These are phyloP conservation scores for Leptogaster cylindrica DNA, from an alignment of 2,888 invertebrate species.

Conservation along the genomic window DNA sequence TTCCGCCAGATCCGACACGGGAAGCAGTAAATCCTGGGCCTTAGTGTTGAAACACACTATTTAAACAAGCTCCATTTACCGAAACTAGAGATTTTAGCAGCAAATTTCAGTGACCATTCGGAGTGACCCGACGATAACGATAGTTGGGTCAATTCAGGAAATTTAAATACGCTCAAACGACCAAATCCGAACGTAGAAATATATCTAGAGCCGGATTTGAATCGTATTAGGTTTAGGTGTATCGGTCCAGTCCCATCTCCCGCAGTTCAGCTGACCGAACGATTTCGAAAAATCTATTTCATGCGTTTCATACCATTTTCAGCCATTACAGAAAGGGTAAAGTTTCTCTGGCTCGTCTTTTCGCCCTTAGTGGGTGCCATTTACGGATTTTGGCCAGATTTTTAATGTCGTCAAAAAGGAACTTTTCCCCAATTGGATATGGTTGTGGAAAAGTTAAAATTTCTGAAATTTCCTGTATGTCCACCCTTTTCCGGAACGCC, in stretches of 20 bases:
- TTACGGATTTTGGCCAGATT: constrained; percentile 19
- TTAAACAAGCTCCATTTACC: constrained; percentile 25
- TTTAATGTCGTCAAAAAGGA: constrained; percentile 30
- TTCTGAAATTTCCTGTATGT: constrained; percentile 29
- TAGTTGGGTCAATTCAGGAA: constrained; percentile 46
- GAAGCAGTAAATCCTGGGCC: constrained; percentile 17
- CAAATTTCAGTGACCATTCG: constrained; percentile 35
- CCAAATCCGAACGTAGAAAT: constrained; percentile 41
- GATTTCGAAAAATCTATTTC: constrained; percentile 38
- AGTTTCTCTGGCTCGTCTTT: neutral
- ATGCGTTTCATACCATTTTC: constrained; percentile 15
- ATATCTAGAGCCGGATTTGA: constrained; percentile 47
- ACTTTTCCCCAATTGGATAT: neutral
- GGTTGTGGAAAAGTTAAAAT: constrained; percentile 22
- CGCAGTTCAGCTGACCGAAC: constrained; percentile 7
- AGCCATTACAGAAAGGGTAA: constrained; percentile 13
- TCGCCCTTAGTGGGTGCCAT: neutral
- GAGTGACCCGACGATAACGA: constrained; percentile 40
- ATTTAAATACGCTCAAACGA: constrained; percentile 46
- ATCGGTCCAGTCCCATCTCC: constrained; percentile 18
- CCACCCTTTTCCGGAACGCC: constrained; percentile 21
- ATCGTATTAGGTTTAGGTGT: constrained; percentile 47
- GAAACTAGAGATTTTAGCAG: constrained; percentile 35
- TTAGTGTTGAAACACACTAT: constrained; percentile 29
- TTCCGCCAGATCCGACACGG: constrained; percentile 9